Percentiles rank a stretch among this genome's conserved stretches.
Conservation (phyloP, 1,140 invertebrate genomes). For the Mamestra configurata region DNA sequence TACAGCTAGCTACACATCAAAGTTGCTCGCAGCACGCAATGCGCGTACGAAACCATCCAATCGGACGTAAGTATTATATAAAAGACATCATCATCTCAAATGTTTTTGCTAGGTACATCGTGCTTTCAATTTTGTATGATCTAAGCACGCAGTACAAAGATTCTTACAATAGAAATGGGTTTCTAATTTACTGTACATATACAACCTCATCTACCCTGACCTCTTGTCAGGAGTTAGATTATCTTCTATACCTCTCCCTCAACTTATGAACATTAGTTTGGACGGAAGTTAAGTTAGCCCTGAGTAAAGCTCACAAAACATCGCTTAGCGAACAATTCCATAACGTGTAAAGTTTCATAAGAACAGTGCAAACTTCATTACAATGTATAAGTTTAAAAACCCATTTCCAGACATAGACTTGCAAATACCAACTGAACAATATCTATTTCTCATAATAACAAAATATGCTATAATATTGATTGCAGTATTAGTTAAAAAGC, state of each 20-base stretch:
- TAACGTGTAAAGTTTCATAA: constrained; percentile 11
- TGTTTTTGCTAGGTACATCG: background rate
- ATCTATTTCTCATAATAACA: background rate
- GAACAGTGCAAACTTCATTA: constrained; percentile 28
- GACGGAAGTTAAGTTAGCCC: constrained; percentile 30
- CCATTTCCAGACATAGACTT: constrained; percentile 21
- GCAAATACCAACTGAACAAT: constrained; percentile 3
- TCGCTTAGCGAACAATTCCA: constrained; percentile 41
- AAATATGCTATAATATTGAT: background rate
- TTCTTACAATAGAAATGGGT: constrained; percentile 35
- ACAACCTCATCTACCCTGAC: background rate
- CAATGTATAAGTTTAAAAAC: constrained; percentile 25
- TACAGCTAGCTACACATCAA: background rate
- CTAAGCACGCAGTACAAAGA: background rate
- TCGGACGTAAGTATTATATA: constrained; percentile 25
- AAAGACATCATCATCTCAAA: constrained; percentile 10
- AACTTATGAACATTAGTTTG: constrained; percentile 34
- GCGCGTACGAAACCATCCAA: constrained; percentile 18
- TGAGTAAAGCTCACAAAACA: constrained; percentile 31
- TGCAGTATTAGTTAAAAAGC: background rate
- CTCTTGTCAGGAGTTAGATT: constrained; percentile 9
- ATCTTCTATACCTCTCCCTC: background rate
- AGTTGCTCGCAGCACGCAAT: constrained; percentile 7
- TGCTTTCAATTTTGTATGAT: background rate
- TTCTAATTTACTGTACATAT: constrained; percentile 24